phyloP scores from a whole-genome alignment of 2,797 vertebrate species.

The Triplophysa bombifrons region DNA sequence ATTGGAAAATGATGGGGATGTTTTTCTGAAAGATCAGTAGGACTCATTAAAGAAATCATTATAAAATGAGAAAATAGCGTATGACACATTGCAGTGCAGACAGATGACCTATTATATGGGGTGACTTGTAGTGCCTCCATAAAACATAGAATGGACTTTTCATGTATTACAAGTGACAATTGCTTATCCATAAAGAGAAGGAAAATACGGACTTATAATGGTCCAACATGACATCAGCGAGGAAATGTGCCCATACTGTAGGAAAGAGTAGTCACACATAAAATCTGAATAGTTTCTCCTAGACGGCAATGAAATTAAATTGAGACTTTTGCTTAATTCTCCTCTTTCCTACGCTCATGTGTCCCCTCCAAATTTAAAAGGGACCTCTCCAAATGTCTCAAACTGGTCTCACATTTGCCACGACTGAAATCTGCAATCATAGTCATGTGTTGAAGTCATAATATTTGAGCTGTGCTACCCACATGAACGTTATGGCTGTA shows the following conservation, averaged over 20 bases:
- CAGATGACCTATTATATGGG: constrained; percentile 77
- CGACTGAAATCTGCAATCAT: too few relatives aligned
- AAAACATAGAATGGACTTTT: constrained; percentile 71
- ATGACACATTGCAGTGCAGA: constrained; percentile 80
- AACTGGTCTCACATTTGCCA: too few relatives aligned
- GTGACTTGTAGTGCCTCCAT: constrained; percentile 77
- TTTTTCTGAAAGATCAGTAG: constrained; percentile 79
- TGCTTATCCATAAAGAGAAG: constrained; percentile 64
- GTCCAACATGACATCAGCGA: constrained; percentile 50
- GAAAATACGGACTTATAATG: constrained; percentile 75
- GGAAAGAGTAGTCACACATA: constrained; percentile 55
- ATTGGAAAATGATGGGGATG: constrained; percentile 78
- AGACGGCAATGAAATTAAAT: not conserved
- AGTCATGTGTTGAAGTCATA: too few relatives aligned
- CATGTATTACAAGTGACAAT: constrained; percentile 59
- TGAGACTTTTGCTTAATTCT: not conserved
- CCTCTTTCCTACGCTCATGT: not conserved
- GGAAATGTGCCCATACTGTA: constrained; percentile 55
- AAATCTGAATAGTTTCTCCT: not conserved
- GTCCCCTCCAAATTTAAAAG: not conserved
- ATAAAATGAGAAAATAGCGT: constrained; percentile 71
- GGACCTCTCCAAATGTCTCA: too few relatives aligned
- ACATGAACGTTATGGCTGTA: too few relatives aligned
- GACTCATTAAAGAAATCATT: constrained; percentile 80
- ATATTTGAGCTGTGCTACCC: too few relatives aligned